Evolutionary conservation across 2,113 vertebrate genomes (phyloP), one percentile per base, ranked within the genome.

Genomic region (Pan troglodytes): DNA sequence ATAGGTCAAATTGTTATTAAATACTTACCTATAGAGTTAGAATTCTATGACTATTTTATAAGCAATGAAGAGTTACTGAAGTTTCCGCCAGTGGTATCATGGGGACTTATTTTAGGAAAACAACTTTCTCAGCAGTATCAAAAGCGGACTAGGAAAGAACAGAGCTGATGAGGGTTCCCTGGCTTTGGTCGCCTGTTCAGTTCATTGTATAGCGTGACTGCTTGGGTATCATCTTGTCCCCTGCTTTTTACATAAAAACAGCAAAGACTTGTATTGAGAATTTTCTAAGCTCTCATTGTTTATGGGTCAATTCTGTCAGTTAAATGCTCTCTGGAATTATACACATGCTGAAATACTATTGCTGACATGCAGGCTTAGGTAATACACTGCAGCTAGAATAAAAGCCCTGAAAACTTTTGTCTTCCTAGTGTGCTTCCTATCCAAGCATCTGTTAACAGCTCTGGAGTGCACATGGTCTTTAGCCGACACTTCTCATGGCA

Each of bases 261-360:
- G 67, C 50, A 38, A 86, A 83, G 38, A 52, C 5, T 50, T 3
- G 3, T 3, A 3, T 5, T 52, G 40, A 40, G 57, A 59, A 45
- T 88, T 52, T 83, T 86, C 73, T 52, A 73, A 88, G 70, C 30
- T 25, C 32, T 84, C 86, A 45, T 23, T 91, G 43, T 68, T 91
- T 59, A 64, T 78, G 59, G 57, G 16, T 18, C 72, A 57, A 35
- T 43, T 48, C 59, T 73, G 27, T 88, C 16, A 67, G 22, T 70
- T 25, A 94, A 93, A 84, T 35, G 16, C 7, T 72, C 72, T 64
- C 57, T 93, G 48, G 18, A 90, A 79, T 27, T 55, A 40, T 35
- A 75, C 12, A 81, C 67, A 68, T 82, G 48, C 2, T 25, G 20
- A 6, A 59, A 32, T 32, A 45, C 16, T 57, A 3, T 14, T 35